Base-by-base conservation (phyloP, 2,888 invertebrate species). In the Hypercompe scribonia region DNA sequence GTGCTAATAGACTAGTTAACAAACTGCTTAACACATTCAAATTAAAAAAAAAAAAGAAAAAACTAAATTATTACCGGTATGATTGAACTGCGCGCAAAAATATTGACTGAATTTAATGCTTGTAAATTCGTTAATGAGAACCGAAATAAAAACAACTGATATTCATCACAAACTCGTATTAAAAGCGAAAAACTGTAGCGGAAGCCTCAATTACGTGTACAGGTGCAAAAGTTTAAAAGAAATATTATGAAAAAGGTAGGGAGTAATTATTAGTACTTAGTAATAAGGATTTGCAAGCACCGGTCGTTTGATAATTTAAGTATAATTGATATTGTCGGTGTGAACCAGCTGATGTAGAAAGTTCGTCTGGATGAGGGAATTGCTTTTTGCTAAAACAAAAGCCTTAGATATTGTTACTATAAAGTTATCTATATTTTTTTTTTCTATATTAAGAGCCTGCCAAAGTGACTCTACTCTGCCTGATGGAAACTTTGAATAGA, bases 271-370 rank as follows among this genome's bases (percentile, higher is more conserved):
- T 65, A 73, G 68, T 71, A 66, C 68, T 73, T 73, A 81, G 72
- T 64, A 68, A 74, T 74, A 70, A 75, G 82, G 80, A 84, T 82
- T 84, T 81, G 42, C 50, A 73, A 77, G 79, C 84, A 84, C 82
- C 84, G 78, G 84, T 11, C 36, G 34, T n/a, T 54, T 21, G 28
- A 54, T 68, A 58, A 63, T 77, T 70, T 64, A 31, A 54, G 34
- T 21, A 33, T 70, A 34, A 54, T 70, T 65, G 72, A 72, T 61
- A 31, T 5, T 28, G 61, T 31, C 61, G 61, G 61, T 28, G 61
- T 31, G 61, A 61, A 61, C 61, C 61, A 61, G 61, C 31, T 61
- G 31, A 61, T 15, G 61, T 31, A 18, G 31, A 61, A 58, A 58
- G 31, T 18, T 61, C 13, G 18, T 58, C 11, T 31, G 28, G 0